These are phyloP conservation scores for Sminthurinus aureus DNA, from an alignment of 2,888 invertebrate genomes.

Conservation along the genomic window DNA sequence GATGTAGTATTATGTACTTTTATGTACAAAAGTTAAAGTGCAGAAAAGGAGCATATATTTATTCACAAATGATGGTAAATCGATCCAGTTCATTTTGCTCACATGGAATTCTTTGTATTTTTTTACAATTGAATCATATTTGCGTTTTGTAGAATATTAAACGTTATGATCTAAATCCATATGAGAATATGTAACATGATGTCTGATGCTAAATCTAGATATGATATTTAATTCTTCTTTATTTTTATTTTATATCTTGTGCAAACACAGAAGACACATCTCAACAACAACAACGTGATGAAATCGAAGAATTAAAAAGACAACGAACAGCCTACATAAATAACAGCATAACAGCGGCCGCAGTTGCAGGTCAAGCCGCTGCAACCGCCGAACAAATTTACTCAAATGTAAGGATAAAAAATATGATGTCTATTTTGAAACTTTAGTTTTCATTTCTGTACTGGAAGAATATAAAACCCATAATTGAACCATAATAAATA, in stretches of 20 bases:
- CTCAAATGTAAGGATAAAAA: constrained; percentile 66
- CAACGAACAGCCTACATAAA: constrained; percentile 83
- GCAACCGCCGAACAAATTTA: constrained; percentile 76
- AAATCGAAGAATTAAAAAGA: constrained; percentile 79
- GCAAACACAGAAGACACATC: constrained; percentile 85
- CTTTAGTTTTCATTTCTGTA: not conserved
- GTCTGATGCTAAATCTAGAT: too few relatives aligned
- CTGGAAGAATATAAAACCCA: not conserved
- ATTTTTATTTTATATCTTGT: constrained; percentile 62
- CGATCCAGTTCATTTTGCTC: not conserved
- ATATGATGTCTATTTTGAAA: not conserved
- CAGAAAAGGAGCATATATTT: constrained; percentile 4
- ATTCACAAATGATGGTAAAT: not conserved
- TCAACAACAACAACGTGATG: constrained; percentile 67
- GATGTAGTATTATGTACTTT: not conserved
- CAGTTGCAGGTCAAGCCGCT: constrained; percentile 33
- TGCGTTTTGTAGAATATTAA: too few relatives aligned
- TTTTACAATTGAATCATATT: too few relatives aligned
- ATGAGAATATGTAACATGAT: too few relatives aligned
- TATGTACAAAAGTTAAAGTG: not conserved
- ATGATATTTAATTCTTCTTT: not conserved
- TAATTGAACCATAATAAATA: not conserved
- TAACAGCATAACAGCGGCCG: constrained; percentile 43
- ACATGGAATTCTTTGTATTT: not conserved
- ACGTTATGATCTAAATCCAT: too few relatives aligned